Evolutionary conservation across 35 echinoderm and acorn worm genomes (phyloP), one percentile per base, ranked within the genome.

Genomic region (Chiridota heheva): DNA sequence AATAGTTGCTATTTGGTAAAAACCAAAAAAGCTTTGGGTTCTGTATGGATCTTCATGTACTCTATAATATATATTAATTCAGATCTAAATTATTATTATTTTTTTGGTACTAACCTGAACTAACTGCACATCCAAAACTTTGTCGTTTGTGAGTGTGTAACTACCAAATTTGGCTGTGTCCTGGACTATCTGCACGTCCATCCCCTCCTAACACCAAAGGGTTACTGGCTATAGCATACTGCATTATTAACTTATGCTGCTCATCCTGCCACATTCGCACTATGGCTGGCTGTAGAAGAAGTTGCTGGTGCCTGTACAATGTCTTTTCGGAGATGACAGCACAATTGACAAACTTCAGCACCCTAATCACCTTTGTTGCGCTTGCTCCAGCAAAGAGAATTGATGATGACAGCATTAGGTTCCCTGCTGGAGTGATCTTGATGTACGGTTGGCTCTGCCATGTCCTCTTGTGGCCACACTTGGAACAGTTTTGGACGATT

Each of bases 351-450:
- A 66, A 59, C 12, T 43, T 2, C 38, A 86, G 53, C 1, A 65
- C 27, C 39, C 60, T 63, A 2, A 62, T 36, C 4, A 45, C 2
- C 37, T 86, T 74, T 10, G 70, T 76, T 4, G 70, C 53, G 72
- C 84, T 86, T 13, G 44, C 82, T 26, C 82, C 82, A 6, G 67
- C 66, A 73, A 60, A 85, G 7, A 85, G 39, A 24, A 84, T 84
- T 5, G 82, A 66, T 20, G 82, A 20, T 2, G 82, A 71, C 7
- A 84, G 31, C 1, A 59, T 5, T 7, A 85, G 28, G 36, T 85
- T 85, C 0, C 82, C 82, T 13, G 70, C 69, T 7, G 36, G 20
- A 3, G 48, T 18, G 36, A 74, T 49, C 15, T 58, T 35, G 18
- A 85, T 64, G 13, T 61, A 57, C 1, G 69, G 82, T 32, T 85